Percentiles rank a stretch among this genome's conserved stretches.
phyloP scores from a whole-genome alignment of 2,113 vertebrate genomes.

The Oryctolagus cuniculus region DNA sequence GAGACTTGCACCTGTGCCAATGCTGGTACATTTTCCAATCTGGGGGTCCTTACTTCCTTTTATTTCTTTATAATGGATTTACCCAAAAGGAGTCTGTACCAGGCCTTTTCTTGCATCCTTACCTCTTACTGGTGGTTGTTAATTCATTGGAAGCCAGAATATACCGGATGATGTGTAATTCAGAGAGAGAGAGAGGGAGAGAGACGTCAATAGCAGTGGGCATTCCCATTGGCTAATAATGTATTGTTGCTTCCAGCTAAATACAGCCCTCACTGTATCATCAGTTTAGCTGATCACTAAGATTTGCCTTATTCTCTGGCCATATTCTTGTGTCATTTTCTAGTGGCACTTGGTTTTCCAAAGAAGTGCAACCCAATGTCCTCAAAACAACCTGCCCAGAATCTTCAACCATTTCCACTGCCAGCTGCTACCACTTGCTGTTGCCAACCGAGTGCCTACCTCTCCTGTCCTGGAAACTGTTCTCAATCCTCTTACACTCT shows the following conservation, averaged over 20 bases:
- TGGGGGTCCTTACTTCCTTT: not conserved
- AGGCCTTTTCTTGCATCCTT: not conserved
- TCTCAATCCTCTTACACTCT: not conserved
- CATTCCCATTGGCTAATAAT: not conserved
- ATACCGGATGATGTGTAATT: not conserved
- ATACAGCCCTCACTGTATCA: not conserved
- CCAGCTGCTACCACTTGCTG: not conserved
- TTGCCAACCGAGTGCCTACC: not conserved
- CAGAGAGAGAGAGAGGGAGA: not conserved
- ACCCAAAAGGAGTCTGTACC: not conserved
- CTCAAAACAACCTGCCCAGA: not conserved
- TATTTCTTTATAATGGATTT: not conserved
- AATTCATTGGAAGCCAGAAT: not conserved
- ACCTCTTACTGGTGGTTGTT: not conserved
- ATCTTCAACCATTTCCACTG: not conserved
- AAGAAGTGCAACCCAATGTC: not conserved
- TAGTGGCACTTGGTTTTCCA: slow-evolving; percentile 19
- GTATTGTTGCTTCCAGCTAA: not conserved
- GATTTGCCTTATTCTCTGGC: not conserved
- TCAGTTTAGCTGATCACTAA: not conserved
- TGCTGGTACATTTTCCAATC: not conserved
- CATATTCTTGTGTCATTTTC: slow-evolving; percentile 7
- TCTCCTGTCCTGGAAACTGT: not conserved
- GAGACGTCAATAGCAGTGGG: not conserved
- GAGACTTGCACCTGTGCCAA: not conserved